Percentiles rank a stretch among this genome's conserved stretches.
Evolutionary conservation across 2,113 vertebrate species (phyloP).

Genomic region (Ochotona curzoniae): DNA sequence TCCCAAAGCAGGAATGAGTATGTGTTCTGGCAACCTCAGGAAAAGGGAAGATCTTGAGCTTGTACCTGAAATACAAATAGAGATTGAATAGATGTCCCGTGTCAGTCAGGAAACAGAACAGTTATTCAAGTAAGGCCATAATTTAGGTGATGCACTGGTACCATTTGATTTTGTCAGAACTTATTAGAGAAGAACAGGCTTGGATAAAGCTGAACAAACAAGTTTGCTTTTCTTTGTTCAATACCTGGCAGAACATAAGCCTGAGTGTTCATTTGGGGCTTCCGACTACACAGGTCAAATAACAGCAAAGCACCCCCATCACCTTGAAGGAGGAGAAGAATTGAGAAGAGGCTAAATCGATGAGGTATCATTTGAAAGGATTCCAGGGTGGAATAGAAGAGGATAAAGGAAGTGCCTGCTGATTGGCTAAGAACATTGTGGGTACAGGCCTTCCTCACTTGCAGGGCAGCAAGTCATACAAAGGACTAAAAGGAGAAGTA

Average conservation of each 20-base stretch:
- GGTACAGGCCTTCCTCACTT: neutral
- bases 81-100: neutral
- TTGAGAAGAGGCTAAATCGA: neutral
- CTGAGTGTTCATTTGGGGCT: neutral
- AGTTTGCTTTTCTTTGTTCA: neutral
- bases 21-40: fast-evolving
- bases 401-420: neutral
- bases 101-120: neutral
- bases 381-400: neutral
- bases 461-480: slow-evolving; percentile 19
- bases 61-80: neutral
- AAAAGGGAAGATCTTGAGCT: neutral
- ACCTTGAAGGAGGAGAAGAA: neutral
- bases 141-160: neutral
- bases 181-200: neutral
- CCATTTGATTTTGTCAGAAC: neutral
- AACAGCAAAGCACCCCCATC: neutral
- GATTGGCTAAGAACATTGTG: neutral
- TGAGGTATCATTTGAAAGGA: neutral
- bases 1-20: fast-evolving
- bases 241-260: neutral
- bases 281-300: neutral
- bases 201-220: neutral
- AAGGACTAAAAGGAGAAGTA: neutral
- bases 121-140: neutral